A percentile compares a stretch with the other conserved stretches of the same genome.
These are phyloP conservation scores for Synchiropus splendidus DNA, from an alignment of 2,113 vertebrate species.

Conservation along the genomic window DNA sequence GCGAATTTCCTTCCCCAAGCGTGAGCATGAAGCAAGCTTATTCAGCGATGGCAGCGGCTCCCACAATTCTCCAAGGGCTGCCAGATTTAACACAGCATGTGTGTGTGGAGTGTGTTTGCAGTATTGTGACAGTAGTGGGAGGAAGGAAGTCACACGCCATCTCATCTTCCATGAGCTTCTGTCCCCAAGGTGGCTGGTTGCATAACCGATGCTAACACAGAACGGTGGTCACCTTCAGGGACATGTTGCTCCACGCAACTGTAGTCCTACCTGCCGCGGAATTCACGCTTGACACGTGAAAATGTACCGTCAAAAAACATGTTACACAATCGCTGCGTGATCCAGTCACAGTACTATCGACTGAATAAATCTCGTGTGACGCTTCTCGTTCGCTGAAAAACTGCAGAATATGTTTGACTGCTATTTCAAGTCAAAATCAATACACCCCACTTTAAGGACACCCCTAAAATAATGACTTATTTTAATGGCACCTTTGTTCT, in stretches of 20 bases:
- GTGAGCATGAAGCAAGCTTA: constrained; percentile 9
- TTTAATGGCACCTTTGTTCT: too few relatives aligned
- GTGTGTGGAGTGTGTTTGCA: constrained; percentile 20
- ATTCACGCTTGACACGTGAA: constrained; percentile 1
- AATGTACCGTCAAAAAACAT: not conserved
- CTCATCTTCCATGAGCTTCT: constrained; percentile 47
- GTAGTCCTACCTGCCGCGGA: constrained; percentile 25
- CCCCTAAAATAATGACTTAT: too few relatives aligned
- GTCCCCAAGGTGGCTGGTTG: constrained; percentile 52
- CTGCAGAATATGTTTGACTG: too few relatives aligned
- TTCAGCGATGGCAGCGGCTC: constrained; percentile 19
- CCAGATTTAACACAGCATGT: constrained; percentile 34
- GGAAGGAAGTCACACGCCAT: constrained; percentile 55
- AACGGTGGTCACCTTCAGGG: constrained; percentile 42
- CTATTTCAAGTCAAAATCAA: too few relatives aligned
- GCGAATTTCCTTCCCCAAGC: not conserved
- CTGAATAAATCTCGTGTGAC: too few relatives aligned
- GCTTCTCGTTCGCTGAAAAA: too few relatives aligned
- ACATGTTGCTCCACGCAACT: constrained; percentile 18
- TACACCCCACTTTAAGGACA: too few relatives aligned
- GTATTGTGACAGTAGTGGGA: constrained; percentile 46
- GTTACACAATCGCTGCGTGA: too few relatives aligned
- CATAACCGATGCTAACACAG: constrained; percentile 48
- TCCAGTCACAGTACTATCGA: too few relatives aligned
- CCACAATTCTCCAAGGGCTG: constrained; percentile 27